These are phyloP conservation scores for Stegodyphus mimosarum DNA, from an alignment of 1,140 invertebrate species.

Conservation along the genomic window DNA sequence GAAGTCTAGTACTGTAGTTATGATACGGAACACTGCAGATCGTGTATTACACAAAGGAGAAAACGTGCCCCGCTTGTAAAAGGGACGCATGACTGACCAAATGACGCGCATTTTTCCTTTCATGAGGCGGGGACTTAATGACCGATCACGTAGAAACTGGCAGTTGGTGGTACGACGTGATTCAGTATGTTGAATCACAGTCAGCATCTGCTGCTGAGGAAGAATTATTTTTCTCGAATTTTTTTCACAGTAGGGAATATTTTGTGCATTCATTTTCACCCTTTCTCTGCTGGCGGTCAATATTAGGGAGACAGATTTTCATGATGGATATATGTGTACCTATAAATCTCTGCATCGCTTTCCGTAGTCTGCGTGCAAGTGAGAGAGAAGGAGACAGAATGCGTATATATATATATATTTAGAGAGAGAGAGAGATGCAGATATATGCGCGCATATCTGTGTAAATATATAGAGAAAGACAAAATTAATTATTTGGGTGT, in stretches of 20 bases:
- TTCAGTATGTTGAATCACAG: constrained; percentile 38
- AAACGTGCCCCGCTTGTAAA: constrained; percentile 10
- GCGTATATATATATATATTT: too few relatives aligned
- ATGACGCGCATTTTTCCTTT: constrained; percentile 21
- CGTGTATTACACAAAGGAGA: constrained; percentile 19
- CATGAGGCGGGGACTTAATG: constrained; percentile 41
- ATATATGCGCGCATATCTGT: too few relatives aligned
- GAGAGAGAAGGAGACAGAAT: too few relatives aligned
- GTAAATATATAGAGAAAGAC: too few relatives aligned
- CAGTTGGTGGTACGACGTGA: constrained; percentile 49
- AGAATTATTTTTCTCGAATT: neutral
- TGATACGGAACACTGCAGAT: constrained; percentile 1
- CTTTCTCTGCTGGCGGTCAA: too few relatives aligned
- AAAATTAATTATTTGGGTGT: too few relatives aligned
- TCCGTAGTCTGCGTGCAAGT: too few relatives aligned
- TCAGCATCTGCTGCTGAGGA: constrained; percentile 30
- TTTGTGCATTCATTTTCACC: neutral
- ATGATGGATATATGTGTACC: too few relatives aligned
- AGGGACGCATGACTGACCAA: constrained; percentile 47
- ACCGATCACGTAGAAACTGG: constrained; percentile 42
- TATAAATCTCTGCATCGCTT: too few relatives aligned
- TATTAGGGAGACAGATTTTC: too few relatives aligned
- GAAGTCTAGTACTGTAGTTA: neutral
- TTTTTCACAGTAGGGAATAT: neutral
- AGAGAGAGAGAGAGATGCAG: too few relatives aligned